Conservation (phyloP, 1,140 invertebrate genomes). For the Pachypsylla venusta region DNA sequence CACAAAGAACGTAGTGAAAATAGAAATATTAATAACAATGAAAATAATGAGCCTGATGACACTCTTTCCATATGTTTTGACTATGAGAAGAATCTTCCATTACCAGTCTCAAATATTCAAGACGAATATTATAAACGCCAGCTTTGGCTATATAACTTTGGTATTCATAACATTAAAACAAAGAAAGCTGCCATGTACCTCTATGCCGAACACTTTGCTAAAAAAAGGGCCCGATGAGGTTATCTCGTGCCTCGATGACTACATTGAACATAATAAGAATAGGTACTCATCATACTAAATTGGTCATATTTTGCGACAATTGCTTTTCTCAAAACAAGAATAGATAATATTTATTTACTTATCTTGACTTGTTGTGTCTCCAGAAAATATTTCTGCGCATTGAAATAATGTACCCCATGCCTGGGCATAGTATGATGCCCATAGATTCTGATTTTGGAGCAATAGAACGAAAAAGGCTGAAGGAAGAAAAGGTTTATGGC, state of each 20-base stretch:
- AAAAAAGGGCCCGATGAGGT: not conserved
- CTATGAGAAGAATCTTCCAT: slow-evolving; percentile 17
- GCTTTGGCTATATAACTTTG: slow-evolving; percentile 19
- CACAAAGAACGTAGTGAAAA: too few relatives aligned
- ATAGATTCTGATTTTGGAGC: slow-evolving; percentile 19
- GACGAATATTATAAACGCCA: slow-evolving; percentile 19
- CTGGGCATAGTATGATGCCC: slow-evolving; percentile 16
- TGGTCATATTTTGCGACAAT: not conserved
- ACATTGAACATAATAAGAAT: not conserved
- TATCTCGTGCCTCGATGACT: not conserved
- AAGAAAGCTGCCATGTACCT: slow-evolving; percentile 17
- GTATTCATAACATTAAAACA: slow-evolving; percentile 17
- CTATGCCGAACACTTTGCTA: slow-evolving; percentile 12
- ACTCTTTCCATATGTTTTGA: slow-evolving; percentile 13
- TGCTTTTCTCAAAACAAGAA: slow-evolving; percentile 12
- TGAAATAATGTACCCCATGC: slow-evolving; percentile 18
- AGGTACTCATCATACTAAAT: not conserved
- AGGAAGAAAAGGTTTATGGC: slow-evolving; percentile 12
- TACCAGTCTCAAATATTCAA: slow-evolving; percentile 8
- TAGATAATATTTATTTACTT: slow-evolving; percentile 15
- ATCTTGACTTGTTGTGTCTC: slow-evolving; percentile 15
- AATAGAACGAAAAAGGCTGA: slow-evolving; percentile 17
- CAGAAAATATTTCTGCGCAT: slow-evolving; percentile 14
- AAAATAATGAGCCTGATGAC: not conserved
- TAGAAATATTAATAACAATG: not conserved